Conservation (phyloP, 2,888 invertebrate species). For the Bombylius discolor region DNA sequence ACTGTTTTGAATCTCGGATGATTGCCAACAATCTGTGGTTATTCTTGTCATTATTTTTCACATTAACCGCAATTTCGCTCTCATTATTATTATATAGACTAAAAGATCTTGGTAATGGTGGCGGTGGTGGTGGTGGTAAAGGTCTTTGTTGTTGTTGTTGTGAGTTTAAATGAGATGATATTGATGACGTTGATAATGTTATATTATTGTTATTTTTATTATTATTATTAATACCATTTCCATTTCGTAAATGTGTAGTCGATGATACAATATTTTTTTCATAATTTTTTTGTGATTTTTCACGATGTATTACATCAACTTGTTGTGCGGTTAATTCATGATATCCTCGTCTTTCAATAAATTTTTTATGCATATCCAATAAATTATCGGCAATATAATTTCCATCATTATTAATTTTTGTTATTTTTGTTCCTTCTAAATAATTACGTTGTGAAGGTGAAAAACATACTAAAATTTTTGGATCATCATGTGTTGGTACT, state of each 20-base stretch:
- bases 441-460: slow-evolving; percentile 58
- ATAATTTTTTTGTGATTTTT: slow-evolving; percentile 23
- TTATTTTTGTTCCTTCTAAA: slow-evolving; percentile 42
- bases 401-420: slow-evolving; percentile 25
- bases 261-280: slow-evolving; percentile 17
- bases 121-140: slow-evolving; percentile 27
- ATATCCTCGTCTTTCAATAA: slow-evolving; percentile 49
- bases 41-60: slow-evolving; percentile 31
- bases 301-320: slow-evolving; percentile 23
- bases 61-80: slow-evolving; percentile 18
- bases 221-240: no score
- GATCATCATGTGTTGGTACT: slow-evolving; percentile 46
- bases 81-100: slow-evolving; percentile 9
- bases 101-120: slow-evolving; percentile 17
- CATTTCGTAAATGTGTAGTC: background rate
- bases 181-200: slow-evolving; percentile 20
- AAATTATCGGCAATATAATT: slow-evolving; percentile 44
- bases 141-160: background rate
- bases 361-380: slow-evolving; percentile 56
- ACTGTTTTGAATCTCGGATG: slow-evolving; percentile 42
- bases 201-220: background rate
- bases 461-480: slow-evolving; percentile 49
- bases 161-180: background rate
- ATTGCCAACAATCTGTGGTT: slow-evolving; percentile 50
- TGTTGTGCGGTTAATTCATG: slow-evolving; percentile 36